Evolutionary conservation across 2,113 vertebrate genomes (phyloP).

Genomic region (Pollachius pollachius): DNA sequence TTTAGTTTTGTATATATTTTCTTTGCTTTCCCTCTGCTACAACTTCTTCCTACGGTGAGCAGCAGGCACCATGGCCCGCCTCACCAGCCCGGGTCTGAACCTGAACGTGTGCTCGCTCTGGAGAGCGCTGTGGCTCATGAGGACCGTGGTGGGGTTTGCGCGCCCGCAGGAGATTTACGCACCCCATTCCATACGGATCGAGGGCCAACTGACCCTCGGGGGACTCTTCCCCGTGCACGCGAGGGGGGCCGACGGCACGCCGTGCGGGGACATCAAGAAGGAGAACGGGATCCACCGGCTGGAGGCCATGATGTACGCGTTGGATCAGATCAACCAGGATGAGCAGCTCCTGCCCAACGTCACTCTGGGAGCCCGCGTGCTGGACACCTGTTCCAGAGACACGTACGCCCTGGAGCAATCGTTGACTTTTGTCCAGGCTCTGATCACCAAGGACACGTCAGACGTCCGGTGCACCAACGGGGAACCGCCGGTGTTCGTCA

Average conservation of each 20-base stretch:
- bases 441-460: slow-evolving; percentile 97
- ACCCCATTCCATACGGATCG: slow-evolving; percentile 92
- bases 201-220: slow-evolving; percentile 94
- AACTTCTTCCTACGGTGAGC: slow-evolving; percentile 34
- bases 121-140: slow-evolving; percentile 69
- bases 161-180: slow-evolving; percentile 90
- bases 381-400: slow-evolving; percentile 97
- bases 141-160: slow-evolving; percentile 66
- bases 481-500: slow-evolving; percentile 93
- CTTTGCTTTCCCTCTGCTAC: background rate
- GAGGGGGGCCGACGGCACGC: slow-evolving; percentile 77
- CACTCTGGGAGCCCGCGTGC: slow-evolving; percentile 89
- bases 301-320: slow-evolving; percentile 96
- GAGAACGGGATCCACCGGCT: slow-evolving; percentile 96
- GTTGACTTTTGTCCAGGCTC: slow-evolving; percentile 96
- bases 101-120: slow-evolving; percentile 51
- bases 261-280: slow-evolving; percentile 92
- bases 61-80: slow-evolving; percentile 58
- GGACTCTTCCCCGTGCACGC: slow-evolving; percentile 95
- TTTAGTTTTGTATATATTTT: too few relatives aligned
- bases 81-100: slow-evolving; percentile 19
- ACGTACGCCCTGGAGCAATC: slow-evolving; percentile 97
- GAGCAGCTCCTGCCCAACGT: slow-evolving; percentile 93
- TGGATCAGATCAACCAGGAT: slow-evolving; percentile 98
- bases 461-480: slow-evolving; percentile 97